These are phyloP conservation scores for Zootermopsis nevadensis DNA, from an alignment of 2,888 invertebrate species.

Conservation along the genomic window DNA sequence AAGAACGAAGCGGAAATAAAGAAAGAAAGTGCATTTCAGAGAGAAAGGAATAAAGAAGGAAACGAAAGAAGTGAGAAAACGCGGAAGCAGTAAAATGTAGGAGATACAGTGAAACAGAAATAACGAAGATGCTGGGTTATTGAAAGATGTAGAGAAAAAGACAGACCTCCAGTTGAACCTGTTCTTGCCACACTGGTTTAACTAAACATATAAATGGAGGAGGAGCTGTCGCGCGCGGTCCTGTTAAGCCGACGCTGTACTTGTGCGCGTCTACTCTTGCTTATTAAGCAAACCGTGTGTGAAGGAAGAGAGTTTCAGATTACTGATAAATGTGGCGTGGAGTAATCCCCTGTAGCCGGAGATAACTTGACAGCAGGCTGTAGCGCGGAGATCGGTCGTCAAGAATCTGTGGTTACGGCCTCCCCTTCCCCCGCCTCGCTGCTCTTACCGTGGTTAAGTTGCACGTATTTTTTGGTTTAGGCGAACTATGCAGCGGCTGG, in stretches of 20 bases:
- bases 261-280: neutral
- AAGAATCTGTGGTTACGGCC: neutral
- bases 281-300: slow-evolving; percentile 13
- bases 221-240: no score
- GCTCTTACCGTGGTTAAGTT: neutral
- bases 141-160: no score
- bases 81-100: no score
- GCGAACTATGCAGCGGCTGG: neutral
- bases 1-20: no score
- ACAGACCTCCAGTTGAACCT: no score
- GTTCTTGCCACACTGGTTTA: no score
- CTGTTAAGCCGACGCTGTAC: neutral
- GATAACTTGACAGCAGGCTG: neutral
- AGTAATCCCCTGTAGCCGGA: neutral
- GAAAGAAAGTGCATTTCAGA: no score
- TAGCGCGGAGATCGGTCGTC: neutral
- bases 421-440: neutral
- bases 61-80: no score
- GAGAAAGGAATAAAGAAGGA: no score
- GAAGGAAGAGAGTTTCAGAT: slow-evolving; percentile 42
- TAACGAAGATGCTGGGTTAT: no score
- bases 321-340: slow-evolving; percentile 47
- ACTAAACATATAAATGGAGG: no score
- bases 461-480: neutral
- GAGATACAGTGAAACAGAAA: no score